Conservation (phyloP, 1,140 invertebrate genomes). For the Anoplophora glabripennis region DNA sequence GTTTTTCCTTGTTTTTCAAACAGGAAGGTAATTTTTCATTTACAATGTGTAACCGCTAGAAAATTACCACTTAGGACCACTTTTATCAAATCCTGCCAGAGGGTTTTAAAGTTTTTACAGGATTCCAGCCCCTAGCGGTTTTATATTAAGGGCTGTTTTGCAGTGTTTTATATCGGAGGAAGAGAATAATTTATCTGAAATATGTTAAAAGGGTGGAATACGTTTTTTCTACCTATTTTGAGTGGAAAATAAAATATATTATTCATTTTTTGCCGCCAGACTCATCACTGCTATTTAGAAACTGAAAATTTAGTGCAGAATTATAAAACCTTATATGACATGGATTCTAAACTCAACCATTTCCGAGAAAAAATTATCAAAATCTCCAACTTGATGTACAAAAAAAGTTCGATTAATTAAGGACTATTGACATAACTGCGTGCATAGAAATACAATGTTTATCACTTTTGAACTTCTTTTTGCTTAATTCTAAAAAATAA, state of each 20-base stretch:
- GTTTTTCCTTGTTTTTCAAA: conserved; percentile 21
- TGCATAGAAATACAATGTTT: no score
- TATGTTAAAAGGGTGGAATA: conserved; percentile 32
- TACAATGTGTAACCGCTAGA: conserved; percentile 33
- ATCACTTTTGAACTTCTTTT: no score
- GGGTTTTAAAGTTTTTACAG: conserved; percentile 14
- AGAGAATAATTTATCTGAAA: conserved; percentile 31
- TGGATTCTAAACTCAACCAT: no score
- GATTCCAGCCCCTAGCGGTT: conserved; percentile 19
- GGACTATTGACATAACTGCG: no score
- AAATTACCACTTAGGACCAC: conserved; percentile 38
- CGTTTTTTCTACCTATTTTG: conserved; percentile 27
- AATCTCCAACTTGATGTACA: no score
- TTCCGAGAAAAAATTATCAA: no score
- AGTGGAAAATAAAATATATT: conserved; percentile 12
- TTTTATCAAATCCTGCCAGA: conserved; percentile 32
- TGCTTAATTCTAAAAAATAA: no score
- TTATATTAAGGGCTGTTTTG: conserved; percentile 11
- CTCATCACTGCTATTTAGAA: no score
- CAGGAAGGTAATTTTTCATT: conserved; percentile 33
- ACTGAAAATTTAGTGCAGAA: no score
- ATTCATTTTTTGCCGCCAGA: conserved; percentile 2
- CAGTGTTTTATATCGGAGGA: conserved; percentile 1
- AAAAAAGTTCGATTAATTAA: no score
- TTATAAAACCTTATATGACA: no score